Evolutionary conservation across 1,140 invertebrate species (phyloP).

Genomic region (Sitodiplosis mosellana): DNA sequence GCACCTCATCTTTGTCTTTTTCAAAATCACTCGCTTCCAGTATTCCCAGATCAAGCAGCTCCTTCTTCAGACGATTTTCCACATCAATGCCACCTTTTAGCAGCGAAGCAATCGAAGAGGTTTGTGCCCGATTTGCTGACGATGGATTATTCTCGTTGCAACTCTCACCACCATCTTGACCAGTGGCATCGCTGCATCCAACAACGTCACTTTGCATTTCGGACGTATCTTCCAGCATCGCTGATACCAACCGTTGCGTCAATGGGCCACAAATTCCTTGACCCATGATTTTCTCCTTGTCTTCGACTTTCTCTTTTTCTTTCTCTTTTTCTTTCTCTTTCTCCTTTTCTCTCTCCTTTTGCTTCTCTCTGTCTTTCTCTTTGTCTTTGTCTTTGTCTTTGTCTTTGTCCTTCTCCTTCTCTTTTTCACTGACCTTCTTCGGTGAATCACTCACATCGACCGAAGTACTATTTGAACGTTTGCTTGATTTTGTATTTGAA

Average conservation of each 20-base stretch:
- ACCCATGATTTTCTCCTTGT: too few species aligned
- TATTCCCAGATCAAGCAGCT: conserved; percentile 74
- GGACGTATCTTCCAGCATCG: conserved; percentile 76
- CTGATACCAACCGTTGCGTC: conserved; percentile 76
- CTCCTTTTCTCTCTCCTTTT: too few species aligned
- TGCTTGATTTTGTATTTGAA: conserved; percentile 32
- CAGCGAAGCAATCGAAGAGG: conserved; percentile 13
- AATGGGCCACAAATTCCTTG: conserved; percentile 53
- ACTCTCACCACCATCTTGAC: conserved; percentile 10
- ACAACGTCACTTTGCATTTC: conserved; percentile 31
- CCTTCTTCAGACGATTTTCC: conserved; percentile 68
- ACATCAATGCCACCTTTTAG: conserved; percentile 29
- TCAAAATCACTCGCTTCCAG: conserved; percentile 48
- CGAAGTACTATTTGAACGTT: conserved; percentile 33
- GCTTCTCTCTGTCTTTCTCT: conserved; percentile 30
- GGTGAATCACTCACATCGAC: too few species aligned
- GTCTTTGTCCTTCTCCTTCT: conserved; percentile 32
- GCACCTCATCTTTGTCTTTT: conserved; percentile 60
- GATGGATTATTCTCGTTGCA: conserved; percentile 25
- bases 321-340: too few species aligned
- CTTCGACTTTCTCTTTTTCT: too few species aligned
- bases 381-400: too few species aligned
- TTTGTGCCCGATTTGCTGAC: conserved; percentile 11
- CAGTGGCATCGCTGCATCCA: conserved; percentile 12
- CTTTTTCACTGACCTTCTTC: conserved; percentile 7